These are phyloP conservation scores for Disparrhopalites patrizii DNA, from an alignment of 2,888 invertebrate species.

Conservation along the genomic window DNA sequence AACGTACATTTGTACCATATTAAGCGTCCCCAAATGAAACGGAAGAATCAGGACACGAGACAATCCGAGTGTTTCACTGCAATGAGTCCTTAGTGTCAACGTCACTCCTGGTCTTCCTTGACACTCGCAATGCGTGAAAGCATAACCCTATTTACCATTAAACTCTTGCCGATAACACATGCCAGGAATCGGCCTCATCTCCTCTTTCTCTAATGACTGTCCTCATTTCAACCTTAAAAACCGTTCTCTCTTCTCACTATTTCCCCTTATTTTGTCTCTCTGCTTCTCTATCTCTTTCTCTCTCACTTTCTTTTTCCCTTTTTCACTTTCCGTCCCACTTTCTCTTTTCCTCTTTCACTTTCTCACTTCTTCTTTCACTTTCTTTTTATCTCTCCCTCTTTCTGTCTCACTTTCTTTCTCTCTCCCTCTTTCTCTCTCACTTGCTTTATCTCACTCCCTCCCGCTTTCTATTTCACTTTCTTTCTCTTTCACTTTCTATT, in stretches of 20 bases:
- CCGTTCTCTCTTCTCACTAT: too few relatives aligned
- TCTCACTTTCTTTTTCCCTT: neutral
- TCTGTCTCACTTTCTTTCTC: too few relatives aligned
- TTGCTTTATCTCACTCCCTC: too few relatives aligned
- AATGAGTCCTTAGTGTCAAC: slow-evolving; percentile 14
- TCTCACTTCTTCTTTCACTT: neutral
- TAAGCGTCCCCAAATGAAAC: slow-evolving; percentile 5
- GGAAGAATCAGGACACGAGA: slow-evolving; percentile 7
- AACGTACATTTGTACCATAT: too few relatives aligned
- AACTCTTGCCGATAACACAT: slow-evolving; percentile 14
- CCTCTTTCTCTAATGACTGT: neutral
- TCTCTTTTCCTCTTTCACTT: neutral
- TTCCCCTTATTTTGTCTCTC: too few relatives aligned
- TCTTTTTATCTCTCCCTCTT: too few relatives aligned
- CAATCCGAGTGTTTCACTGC: slow-evolving; percentile 1
- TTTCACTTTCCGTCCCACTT: too few relatives aligned
- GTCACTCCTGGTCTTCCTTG: slow-evolving; percentile 15
- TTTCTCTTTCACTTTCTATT: neutral
- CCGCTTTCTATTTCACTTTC: too few relatives aligned
- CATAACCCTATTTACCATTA: slow-evolving; percentile 2
- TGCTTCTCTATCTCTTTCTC: too few relatives aligned
- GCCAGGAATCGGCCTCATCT: neutral
- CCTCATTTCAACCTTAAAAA: too few relatives aligned
- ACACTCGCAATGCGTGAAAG: slow-evolving; percentile 11
- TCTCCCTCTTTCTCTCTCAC: too few relatives aligned